phyloP scores from a whole-genome alignment of 1,140 invertebrate genomes.

The Ganaspis sp. region DNA sequence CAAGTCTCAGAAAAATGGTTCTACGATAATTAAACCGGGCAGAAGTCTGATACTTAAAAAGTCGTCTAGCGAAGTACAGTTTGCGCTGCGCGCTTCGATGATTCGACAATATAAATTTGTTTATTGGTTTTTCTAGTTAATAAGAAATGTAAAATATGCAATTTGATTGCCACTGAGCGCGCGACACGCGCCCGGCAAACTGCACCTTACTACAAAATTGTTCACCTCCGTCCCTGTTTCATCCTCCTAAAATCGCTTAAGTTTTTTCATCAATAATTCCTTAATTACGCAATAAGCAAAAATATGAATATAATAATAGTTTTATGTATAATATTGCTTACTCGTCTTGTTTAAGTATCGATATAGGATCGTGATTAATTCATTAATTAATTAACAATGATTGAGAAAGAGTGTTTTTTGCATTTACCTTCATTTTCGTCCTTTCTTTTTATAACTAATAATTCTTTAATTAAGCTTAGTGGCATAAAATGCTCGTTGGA shows the following conservation, averaged over 20 bases:
- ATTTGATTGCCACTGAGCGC: slow-evolving; percentile 56
- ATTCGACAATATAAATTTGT: slow-evolving; percentile 38
- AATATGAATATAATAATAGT: slow-evolving; percentile 76
- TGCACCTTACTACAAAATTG: slow-evolving; percentile 49
- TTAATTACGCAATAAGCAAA: slow-evolving; percentile 75
- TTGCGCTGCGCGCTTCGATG: slow-evolving; percentile 47
- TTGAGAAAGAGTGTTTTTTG: slow-evolving; percentile 66
- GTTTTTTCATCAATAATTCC: slow-evolving; percentile 66
- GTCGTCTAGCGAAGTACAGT: slow-evolving; percentile 54
- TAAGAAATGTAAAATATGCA: slow-evolving; percentile 56
- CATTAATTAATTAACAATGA: slow-evolving; percentile 73
- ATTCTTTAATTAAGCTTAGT: slow-evolving; percentile 75
- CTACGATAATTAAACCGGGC: slow-evolving; percentile 47
- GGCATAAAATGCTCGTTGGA: slow-evolving; percentile 76
- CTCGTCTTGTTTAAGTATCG: slow-evolving; percentile 66
- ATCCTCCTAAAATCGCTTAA: slow-evolving; percentile 62
- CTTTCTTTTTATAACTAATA: slow-evolving; percentile 62
- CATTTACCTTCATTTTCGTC: slow-evolving; percentile 36
- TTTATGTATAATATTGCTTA: slow-evolving; percentile 70
- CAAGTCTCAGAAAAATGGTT: not conserved
- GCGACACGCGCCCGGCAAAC: slow-evolving; percentile 46
- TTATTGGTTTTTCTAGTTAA: slow-evolving; percentile 32
- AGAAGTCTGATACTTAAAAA: slow-evolving; percentile 49
- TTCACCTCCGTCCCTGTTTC: slow-evolving; percentile 47
- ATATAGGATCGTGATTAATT: slow-evolving; percentile 71